Conservation (phyloP, 2,888 invertebrate species). For the Labia minor region DNA sequence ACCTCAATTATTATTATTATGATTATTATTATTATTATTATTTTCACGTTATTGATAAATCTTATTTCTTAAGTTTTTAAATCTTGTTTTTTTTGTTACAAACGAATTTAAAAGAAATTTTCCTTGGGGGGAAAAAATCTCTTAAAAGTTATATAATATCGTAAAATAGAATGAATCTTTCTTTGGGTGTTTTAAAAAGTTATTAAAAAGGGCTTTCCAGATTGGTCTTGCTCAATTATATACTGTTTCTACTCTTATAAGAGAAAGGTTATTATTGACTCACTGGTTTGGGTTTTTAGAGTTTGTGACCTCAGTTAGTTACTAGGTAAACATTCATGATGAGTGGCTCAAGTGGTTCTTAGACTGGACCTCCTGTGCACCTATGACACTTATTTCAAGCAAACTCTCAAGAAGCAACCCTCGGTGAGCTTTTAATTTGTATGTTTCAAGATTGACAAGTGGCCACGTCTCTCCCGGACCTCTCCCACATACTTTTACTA, state of each 20-base stretch:
- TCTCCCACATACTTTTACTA: neutral
- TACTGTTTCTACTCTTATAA: neutral
- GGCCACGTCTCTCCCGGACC: neutral
- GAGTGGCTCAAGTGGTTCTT: neutral
- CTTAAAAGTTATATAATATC: neutral
- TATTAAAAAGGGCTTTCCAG: neutral
- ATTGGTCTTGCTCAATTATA: neutral
- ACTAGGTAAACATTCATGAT: neutral
- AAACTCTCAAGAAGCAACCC: neutral
- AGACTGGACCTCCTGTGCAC: neutral
- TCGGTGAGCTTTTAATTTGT: neutral
- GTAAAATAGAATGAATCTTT: neutral
- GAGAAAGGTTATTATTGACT: neutral
- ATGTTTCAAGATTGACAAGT: neutral
- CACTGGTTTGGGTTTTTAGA: neutral
- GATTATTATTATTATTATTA: too few relatives aligned
- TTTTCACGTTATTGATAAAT: neutral
- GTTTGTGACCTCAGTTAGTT: neutral
- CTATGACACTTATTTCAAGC: too few relatives aligned
- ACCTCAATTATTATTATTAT: too few relatives aligned
- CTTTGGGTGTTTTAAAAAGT: neutral
- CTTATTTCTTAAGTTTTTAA: neutral
- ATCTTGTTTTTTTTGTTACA: neutral
- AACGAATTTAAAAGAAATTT: neutral
- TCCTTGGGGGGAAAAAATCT: neutral